These are phyloP conservation scores for Argentina silus DNA, from an alignment of 2,797 vertebrate species.

Conservation along the genomic window DNA sequence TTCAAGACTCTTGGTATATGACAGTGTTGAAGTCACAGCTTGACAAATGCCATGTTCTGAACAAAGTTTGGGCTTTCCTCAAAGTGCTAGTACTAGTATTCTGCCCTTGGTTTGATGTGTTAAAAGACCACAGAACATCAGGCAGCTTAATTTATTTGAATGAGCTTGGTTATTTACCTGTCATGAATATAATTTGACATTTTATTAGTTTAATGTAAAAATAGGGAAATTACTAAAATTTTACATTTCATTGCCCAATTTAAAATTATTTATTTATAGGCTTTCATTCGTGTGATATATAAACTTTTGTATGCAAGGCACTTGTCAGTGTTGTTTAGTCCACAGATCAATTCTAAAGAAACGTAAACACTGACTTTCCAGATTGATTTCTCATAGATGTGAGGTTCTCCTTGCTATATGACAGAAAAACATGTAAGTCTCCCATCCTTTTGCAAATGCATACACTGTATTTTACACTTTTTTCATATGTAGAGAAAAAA, in stretches of 20 bases:
- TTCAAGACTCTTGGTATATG: neutral
- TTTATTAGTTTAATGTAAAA: slow-evolving; percentile 40
- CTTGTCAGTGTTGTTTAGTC: slow-evolving; percentile 54
- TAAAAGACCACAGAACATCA: slow-evolving; percentile 37
- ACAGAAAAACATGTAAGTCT: neutral
- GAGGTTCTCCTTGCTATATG: slow-evolving; percentile 12
- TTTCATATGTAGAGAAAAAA: neutral
- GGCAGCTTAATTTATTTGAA: slow-evolving; percentile 48
- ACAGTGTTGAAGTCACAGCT: slow-evolving; percentile 29
- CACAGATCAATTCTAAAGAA: neutral
- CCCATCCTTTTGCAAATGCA: neutral
- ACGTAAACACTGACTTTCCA: neutral
- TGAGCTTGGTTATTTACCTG: slow-evolving; percentile 55
- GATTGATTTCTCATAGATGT: no score
- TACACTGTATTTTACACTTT: neutral
- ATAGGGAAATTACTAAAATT: slow-evolving; percentile 60
- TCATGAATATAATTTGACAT: slow-evolving; percentile 51
- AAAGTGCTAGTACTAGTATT: slow-evolving; percentile 18
- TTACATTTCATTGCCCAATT: slow-evolving; percentile 54
- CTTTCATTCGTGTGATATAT: slow-evolving; percentile 47
- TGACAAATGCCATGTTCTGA: slow-evolving; percentile 41
- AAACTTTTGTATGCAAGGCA: slow-evolving; percentile 33
- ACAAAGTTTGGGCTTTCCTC: slow-evolving; percentile 28
- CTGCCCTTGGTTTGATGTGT: slow-evolving; percentile 37
- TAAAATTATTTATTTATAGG: slow-evolving; percentile 67